Evolutionary conservation across 37 sponge, comb jelly and placozoan species (phyloP), one percentile per base, ranked within the genome.

Genomic region (Ianthella basta): DNA sequence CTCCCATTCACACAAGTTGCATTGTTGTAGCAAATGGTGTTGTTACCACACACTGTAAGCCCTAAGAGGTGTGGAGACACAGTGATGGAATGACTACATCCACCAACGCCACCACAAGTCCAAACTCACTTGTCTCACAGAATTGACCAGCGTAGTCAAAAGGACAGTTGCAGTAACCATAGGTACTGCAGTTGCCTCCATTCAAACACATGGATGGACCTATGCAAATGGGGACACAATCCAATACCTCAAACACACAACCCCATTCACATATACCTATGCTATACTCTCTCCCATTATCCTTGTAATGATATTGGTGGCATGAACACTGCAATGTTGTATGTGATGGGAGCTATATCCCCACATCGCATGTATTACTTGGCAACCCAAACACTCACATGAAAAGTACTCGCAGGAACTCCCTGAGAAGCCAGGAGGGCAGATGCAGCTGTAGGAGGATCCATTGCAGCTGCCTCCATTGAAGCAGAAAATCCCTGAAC

Each of bases 1-100:
- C 3, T 21, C 1, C 37, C 53, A 36, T 75, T 75, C 16, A 39
- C 2, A 41, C 78, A 75, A 4, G 78, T 75, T 25, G 53, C 78
- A 44, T 75, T 75, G 78, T 75, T 75, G 78, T 75, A 75, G 78
- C 78, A 75, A 44, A 75, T 75, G 0, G 53, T 75, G 20, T 23
- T 18, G 78, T 41, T 36, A 20, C 54, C 78, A 50, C 78, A 75
- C n/a, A n/a, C n/a, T n/a, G n/a, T 13, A 75, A 10, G 8, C 3
- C 50, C 50, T 8, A 44, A 8, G 50, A 3, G 3, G 6, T 44
- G 8, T 44, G 50, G 3, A 8, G 6, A 44, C 50, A 44, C 50
- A 44, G 6, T 8, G 8, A 44, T 8, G 8, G 6, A 44, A 3
- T 10, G 6, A 8, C n/a, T 8, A 44, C 50, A 44, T 44, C 3